Base-by-base conservation (phyloP, 2,797 vertebrate genomes). In the Melanotaenia trifasciata region DNA sequence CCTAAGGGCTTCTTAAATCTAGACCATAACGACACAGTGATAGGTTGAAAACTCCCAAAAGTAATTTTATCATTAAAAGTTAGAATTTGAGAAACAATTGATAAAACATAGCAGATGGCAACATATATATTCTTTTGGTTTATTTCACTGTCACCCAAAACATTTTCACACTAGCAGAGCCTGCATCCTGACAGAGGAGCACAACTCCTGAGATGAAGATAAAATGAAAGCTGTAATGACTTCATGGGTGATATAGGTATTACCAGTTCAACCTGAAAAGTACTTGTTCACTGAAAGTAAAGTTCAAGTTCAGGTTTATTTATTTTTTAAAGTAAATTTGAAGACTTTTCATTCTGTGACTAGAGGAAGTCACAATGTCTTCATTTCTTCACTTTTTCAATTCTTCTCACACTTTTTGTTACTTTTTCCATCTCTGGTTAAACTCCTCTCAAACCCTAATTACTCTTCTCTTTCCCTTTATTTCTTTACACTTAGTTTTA, bases 1-100 rank as follows among this genome's bases (percentile, higher is more conserved):
- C 33, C 58, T 58, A 57, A 83, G 62, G 53, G 67, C 72, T 74
- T 59, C 59, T 64, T 32, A 78, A 78, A 76, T 59, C 13, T 50
- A 80, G 33, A 60, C 45, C 57, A 60, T 59, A 69, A 33, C 60
- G 62, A 24, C 30, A 61, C 22, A 30, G 4, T 18, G 35, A 7
- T 26, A 8, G 32, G 53, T 47, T n/a, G 10, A 64, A 64, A 35
- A n/a, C 33, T 38, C 5, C 3, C 30, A 0, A 28, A 72, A 24
- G 20, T n/a, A 5, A 2, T 64, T 20, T 57, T 1, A n/a, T 64
- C 8, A 33, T 64, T 58, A 51, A 30, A 61, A 20, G n/a, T 54
- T 10, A 2, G 40, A 45, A 66, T 40, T n/a, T 57, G 1, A 24
- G 12, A 61, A 24, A 24, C 30, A 59, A 24, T 13, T 12, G 16